Base-by-base conservation (phyloP, 2,797 vertebrate genomes). In the Clarias pachynema region DNA sequence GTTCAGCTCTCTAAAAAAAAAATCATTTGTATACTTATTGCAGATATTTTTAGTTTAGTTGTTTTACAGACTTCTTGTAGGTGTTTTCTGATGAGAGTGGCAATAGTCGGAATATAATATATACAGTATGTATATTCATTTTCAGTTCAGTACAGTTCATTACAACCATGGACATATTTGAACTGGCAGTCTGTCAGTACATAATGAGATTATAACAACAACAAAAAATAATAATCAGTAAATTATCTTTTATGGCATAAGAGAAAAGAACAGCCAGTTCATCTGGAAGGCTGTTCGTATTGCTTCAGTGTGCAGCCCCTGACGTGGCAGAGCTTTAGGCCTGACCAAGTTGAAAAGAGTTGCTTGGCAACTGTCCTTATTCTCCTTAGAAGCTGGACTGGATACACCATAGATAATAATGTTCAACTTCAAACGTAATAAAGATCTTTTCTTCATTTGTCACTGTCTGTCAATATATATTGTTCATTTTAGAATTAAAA, bases 11-110 rank as follows among this genome's bases (percentile, higher is more conserved):
- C 79, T 26, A 44, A 84, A 88, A 74, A 74, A 85, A 89, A 88
- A 91, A 92, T 91, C 89, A 91, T 85, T 65, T 62, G 78, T 72
- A 53, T 86, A 82, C 88, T 88, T 86, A 63, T 70, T 85, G 37
- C 72, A 80, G 53, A 22, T 40, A 44, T 80, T 80, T 53, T 3
- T 70, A 15, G 26, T 82, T 80, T 80, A 31, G 7, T 70, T 20
- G 26, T 82, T 29, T 73, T 34, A 31, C 16, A 59, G 20, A 56
- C n/a, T 59, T 75, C 37, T 53, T 53, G 37, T 86, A 63, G 69
- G 56, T 75, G 57, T 24, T 22, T 49, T 70, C 40, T 34, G 65
- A 59, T 5, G 5, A 8, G 20, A 62, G 34, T 34, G 10, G 56
- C 29, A 75, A 69, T 44, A 10, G 1, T 44, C 9, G 16, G 57